Base-by-base conservation (phyloP, 1,140 invertebrate genomes). In the Ostrea denselamellosa region DNA sequence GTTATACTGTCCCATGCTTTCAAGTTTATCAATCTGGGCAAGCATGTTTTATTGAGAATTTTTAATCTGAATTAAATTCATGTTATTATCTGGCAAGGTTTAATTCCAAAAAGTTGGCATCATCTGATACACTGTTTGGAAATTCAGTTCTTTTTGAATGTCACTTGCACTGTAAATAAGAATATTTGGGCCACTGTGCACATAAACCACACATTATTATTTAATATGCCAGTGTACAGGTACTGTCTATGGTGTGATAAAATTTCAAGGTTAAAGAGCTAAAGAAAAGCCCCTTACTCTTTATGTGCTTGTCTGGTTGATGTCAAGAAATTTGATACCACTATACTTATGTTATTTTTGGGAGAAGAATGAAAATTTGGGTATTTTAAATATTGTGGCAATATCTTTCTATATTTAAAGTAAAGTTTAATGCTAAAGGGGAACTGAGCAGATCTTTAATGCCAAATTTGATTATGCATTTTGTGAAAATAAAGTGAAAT, bases 401-500 rank as follows among this genome's bases (percentile, higher is more conserved):
- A 77, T 77, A 28, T 34, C 68, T 17, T n/a, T 71, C 68, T 71
- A 71, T 71, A 17, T 77, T 77, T 77, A 77, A 19, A 28, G 25
- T 77, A 34, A 12, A 77, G 68, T 28, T 77, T 62, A 28, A 34
- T 77, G 68, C 28, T 77, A 12, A 71, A 34, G 28, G 28, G 25
- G 28, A 77, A 77, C 12, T 77, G 68, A 77, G 28, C 25, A 25
- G 68, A 77, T 12, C 28, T 77, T 77, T 77, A 8, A 77, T 77
- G 68, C 28, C 22, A 77, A 77, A 77, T 12, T 77, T 34, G 25
- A 28, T 77, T 77, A 77, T 28, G 28, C 28, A 28, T 10, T 28
- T 28, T 77, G 25, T 77, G 25, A 77, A 77, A 77, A 77, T 77
- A 34, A 77, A 77, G 68, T 77, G 68, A 77, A 77, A 77, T 77